phyloP scores from a whole-genome alignment of 2,888 invertebrate genomes.

The Phanerotoma sp. region DNA sequence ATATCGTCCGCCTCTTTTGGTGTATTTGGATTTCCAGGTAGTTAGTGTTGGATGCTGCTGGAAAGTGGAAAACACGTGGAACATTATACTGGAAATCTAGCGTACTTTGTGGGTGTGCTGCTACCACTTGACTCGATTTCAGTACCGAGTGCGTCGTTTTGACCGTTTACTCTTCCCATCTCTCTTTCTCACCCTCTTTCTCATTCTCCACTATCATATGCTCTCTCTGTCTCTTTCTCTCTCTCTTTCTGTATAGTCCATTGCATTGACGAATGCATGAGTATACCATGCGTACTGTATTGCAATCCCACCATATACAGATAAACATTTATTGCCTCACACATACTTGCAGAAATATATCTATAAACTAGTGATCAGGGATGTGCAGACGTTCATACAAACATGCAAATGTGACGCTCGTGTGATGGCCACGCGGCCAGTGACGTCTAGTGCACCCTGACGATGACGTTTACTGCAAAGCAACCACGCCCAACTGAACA shows the following conservation, averaged over 20 bases:
- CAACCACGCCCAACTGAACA: constrained; percentile 45
- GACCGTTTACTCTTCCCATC: constrained; percentile 21
- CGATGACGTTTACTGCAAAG: constrained; percentile 54
- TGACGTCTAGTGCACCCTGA: constrained; percentile 55
- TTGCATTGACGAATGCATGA: background rate
- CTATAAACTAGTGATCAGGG: constrained; percentile 14
- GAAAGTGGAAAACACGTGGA: constrained; percentile 2
- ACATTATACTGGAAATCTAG: background rate
- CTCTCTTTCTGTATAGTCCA: background rate
- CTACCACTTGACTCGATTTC: constrained; percentile 6
- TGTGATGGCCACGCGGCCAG: constrained; percentile 48
- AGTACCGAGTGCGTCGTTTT: constrained; percentile 25
- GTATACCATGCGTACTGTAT: constrained; percentile 9
- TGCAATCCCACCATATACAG: constrained; percentile 9
- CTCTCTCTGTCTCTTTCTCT: too few relatives aligned
- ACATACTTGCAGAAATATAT: background rate
- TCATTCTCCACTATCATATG: background rate
- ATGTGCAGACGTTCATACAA: background rate
- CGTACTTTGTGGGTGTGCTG: background rate
- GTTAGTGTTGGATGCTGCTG: background rate
- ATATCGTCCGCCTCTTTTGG: background rate
- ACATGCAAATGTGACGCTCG: constrained; percentile 52
- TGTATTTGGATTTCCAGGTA: background rate
- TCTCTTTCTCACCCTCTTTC: too few relatives aligned
- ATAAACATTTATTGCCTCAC: background rate